phyloP scores from a whole-genome alignment of 2,888 invertebrate genomes.

The Drosophila putrida region DNA sequence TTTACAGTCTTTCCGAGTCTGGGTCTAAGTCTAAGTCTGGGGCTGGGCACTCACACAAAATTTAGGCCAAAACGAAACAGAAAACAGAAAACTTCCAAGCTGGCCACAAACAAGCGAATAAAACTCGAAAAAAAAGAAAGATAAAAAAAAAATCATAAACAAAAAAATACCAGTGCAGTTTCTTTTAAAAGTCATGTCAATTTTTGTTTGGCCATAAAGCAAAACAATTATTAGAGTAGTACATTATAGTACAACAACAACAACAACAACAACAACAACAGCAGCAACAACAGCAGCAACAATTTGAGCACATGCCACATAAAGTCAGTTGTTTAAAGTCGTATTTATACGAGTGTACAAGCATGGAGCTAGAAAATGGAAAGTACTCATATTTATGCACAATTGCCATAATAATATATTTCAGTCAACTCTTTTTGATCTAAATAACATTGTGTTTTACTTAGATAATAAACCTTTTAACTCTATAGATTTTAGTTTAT shows the following conservation, averaged over 20 bases:
- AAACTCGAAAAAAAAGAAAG: slow-evolving; percentile 12
- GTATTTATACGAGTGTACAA: not conserved
- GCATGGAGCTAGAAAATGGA: slow-evolving; percentile 46
- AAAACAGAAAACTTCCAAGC: slow-evolving; percentile 22
- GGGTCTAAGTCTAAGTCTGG: slow-evolving; percentile 3
- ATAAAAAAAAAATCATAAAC: slow-evolving; percentile 5
- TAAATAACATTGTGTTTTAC: not conserved
- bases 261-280: no score
- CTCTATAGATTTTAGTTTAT: not conserved
- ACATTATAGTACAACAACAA: slow-evolving; percentile 24
- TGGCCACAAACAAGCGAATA: slow-evolving; percentile 17
- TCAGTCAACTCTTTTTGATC: slow-evolving; percentile 5
- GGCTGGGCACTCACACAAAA: slow-evolving; percentile 32
- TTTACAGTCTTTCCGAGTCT: slow-evolving; percentile 3
- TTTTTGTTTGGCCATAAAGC: slow-evolving; percentile 43
- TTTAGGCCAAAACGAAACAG: slow-evolving; percentile 37
- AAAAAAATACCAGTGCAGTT: slow-evolving; percentile 47
- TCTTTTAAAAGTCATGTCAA: slow-evolving; percentile 54
- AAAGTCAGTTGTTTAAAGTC: slow-evolving; percentile 18
- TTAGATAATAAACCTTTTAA: not conserved
- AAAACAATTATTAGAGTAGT: slow-evolving; percentile 35
- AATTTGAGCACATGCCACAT: slow-evolving; percentile 39
- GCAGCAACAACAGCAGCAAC: slow-evolving; percentile 9
- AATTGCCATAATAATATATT: slow-evolving; percentile 37
- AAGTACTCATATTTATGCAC: slow-evolving; percentile 49